Evolutionary conservation across 1,140 invertebrate species (phyloP).

Genomic region (Apis cerana): DNA sequence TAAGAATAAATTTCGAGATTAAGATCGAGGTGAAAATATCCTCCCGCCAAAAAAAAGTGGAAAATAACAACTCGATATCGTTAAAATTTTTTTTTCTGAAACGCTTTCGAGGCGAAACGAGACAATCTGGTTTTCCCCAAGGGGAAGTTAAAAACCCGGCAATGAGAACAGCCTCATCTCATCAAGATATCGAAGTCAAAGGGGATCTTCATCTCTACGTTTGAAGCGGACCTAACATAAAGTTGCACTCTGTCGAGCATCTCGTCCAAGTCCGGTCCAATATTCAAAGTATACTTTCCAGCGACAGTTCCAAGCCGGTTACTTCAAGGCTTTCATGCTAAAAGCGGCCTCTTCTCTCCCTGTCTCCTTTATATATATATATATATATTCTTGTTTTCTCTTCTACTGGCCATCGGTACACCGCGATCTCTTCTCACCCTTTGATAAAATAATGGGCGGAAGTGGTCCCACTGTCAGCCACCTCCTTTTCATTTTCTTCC

Average conservation of each 20-base stretch:
- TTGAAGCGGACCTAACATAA: conserved; percentile 38
- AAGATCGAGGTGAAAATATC: background rate
- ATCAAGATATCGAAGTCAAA: conserved; percentile 56
- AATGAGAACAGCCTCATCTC: conserved; percentile 13
- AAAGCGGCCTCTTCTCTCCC: conserved; percentile 44
- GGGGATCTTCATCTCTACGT: conserved; percentile 25
- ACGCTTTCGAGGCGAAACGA: background rate
- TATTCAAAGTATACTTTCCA: conserved; percentile 60
- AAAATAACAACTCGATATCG: background rate
- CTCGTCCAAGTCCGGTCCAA: conserved; percentile 37
- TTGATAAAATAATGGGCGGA: conserved; percentile 48
- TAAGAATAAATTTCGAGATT: too few relatives aligned
- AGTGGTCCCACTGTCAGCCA: conserved; percentile 10
- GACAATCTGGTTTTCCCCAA: background rate
- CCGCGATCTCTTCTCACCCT: conserved; percentile 43
- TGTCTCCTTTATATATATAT: conserved; percentile 2
- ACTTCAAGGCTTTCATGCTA: conserved; percentile 45
- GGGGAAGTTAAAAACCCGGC: conserved; percentile 2
- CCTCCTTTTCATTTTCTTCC: background rate
- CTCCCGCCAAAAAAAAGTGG: background rate
- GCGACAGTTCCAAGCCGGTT: conserved; percentile 54
- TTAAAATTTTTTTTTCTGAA: background rate
- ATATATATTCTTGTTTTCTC: conserved; percentile 23
- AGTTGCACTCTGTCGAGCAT: conserved; percentile 32
- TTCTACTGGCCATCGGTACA: conserved; percentile 21